These are phyloP conservation scores for Oenanthe oenanthe DNA, from an alignment of 2,113 vertebrate species.

Conservation along the genomic window DNA sequence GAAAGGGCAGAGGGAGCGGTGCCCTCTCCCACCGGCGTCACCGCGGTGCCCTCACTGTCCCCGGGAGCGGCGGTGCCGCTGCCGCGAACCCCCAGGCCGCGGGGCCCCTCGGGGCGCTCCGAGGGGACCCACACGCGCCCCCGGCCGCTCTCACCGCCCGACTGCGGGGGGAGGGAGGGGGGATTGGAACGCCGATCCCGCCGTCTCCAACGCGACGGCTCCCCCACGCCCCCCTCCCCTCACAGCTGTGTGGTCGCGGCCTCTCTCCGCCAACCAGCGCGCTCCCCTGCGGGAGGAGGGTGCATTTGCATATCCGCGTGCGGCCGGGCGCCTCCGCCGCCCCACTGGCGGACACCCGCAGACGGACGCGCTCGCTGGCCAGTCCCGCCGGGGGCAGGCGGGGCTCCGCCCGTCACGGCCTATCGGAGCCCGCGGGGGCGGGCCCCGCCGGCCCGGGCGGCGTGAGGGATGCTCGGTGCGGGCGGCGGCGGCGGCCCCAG, in stretches of 20 bases:
- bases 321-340: fast-evolving
- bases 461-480: constrained; percentile 3
- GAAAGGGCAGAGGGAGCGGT: neutral
- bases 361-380: fast-evolving
- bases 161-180: neutral
- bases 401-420: neutral
- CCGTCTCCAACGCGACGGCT: neutral
- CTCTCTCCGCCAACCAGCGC: neutral
- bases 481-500: neutral
- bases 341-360: neutral
- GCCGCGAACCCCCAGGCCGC: too few relatives aligned
- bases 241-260: neutral
- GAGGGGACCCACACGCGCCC: neutral
- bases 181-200: fast-evolving
- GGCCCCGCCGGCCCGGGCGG: neutral
- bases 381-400: fast-evolving
- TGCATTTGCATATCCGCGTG: neutral
- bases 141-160: neutral
- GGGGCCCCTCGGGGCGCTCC: neutral
- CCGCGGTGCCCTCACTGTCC: too few relatives aligned
- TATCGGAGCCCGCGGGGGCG: neutral
- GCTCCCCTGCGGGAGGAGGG: neutral
- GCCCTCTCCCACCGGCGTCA: neutral
- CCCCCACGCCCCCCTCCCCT: neutral
- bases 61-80: neutral